Evolutionary conservation across 2,888 invertebrate genomes (phyloP).

Genomic region (Polyommatus iphigenia): DNA sequence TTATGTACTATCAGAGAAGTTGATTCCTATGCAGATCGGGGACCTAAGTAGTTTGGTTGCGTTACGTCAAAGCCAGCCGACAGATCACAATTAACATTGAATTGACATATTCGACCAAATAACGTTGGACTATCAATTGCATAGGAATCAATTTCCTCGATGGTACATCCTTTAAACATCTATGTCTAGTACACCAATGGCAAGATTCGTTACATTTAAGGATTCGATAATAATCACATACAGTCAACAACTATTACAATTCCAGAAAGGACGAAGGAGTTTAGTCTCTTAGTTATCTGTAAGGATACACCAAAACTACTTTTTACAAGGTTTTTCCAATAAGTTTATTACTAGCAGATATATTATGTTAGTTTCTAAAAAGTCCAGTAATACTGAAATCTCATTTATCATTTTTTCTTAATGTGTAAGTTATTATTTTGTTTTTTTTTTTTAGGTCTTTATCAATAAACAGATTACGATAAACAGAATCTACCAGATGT

Average conservation of each 20-base stretch:
- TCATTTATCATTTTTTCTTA: neutral
- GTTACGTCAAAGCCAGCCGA: too few relatives aligned
- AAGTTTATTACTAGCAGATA: neutral
- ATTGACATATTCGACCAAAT: too few relatives aligned
- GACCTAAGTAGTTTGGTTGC: too few relatives aligned
- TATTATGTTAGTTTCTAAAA: neutral
- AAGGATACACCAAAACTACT: neutral
- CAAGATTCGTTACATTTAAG: neutral
- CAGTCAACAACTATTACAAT: neutral
- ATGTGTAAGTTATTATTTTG: neutral
- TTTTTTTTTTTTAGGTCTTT: neutral
- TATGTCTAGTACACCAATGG: neutral
- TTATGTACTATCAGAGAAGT: too few relatives aligned
- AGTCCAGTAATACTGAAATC: neutral
- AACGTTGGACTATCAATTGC: too few relatives aligned
- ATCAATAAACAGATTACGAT: neutral
- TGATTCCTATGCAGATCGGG: too few relatives aligned
- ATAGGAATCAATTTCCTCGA: too few relatives aligned
- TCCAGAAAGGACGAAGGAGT: constrained; percentile 14
- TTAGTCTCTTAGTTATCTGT: constrained; percentile 5
- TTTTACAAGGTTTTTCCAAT: neutral
- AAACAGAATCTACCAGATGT: neutral
- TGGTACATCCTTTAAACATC: neutral
- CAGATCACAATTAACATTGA: too few relatives aligned
- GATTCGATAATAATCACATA: neutral